Evolutionary conservation across 2,797 vertebrate species (phyloP), one percentile per base, ranked within the genome.

Genomic region (Catharus ustulatus): DNA sequence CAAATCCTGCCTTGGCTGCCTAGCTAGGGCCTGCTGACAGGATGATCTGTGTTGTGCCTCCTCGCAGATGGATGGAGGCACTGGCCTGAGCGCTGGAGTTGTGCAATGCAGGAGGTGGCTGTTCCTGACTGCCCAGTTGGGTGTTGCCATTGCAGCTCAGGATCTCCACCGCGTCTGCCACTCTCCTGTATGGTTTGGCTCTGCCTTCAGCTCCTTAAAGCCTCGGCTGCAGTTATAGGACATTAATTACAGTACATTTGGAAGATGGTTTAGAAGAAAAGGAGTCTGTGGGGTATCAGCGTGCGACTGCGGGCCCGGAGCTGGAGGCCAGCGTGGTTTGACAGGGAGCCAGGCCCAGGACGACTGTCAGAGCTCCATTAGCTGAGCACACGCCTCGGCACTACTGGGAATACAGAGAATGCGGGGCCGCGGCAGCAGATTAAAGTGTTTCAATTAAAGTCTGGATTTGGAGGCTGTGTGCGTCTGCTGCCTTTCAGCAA

Each of bases 251-350:
- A 43, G 89, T 86, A 0, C 58, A 22, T 78, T 96, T 88, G 43
- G 90, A 75, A 83, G 93, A 90, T 36, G 11, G 5, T 67, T 87
- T 54, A 62, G 85, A 69, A 91, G 92, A 52, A 84, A 81, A 91
- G 85, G 84, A 90, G 89, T 90, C 86, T 89, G 64, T 90, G 79
- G 89, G 82, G 61, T 89, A 79, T 73, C 67, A 11, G 91, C 40
- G 3, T 58, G 71, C 24, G 4, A 59, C 81, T 59, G 84, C 4
- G 29, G 94, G 89, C 89, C 89, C 0, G 6, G 91, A 57, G 93
- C 87, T 83, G 68, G 58, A 94, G 89, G 91, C 91, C 76, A 30
- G 90, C 81, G 87, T 85, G 84, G 92, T 96, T 95, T 95, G 85
- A 58, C 89, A 77, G 92, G 26, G 92, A 78, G 93, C 95, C 89